These are phyloP conservation scores for Mormoops blainvillei DNA, from an alignment of 2,113 vertebrate species.

Conservation along the genomic window DNA sequence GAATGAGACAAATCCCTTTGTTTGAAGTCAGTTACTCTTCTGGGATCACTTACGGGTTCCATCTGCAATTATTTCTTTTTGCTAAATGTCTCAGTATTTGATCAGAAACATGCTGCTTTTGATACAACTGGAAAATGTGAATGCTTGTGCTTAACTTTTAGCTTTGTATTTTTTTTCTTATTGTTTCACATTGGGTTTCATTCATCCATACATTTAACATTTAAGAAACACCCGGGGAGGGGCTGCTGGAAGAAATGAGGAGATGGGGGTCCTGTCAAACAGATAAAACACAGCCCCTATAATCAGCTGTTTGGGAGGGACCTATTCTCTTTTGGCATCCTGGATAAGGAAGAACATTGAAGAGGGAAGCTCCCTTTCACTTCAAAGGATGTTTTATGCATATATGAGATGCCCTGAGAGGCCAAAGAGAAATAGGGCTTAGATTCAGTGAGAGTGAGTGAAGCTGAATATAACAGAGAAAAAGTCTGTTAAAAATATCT, in stretches of 20 bases:
- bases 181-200: conserved; percentile 22
- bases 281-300: not conserved
- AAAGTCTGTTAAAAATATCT: conserved; percentile 55
- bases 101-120: conserved; percentile 36
- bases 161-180: not conserved
- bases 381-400: conserved; percentile 48
- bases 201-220: conserved; percentile 41
- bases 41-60: conserved; percentile 40
- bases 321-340: not conserved
- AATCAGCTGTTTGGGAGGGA: not conserved
- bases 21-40: conserved; percentile 18
- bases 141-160: conserved; percentile 40
- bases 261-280: not conserved
- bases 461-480: conserved; percentile 8
- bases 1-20: not conserved
- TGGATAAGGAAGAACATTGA: conserved; percentile 39
- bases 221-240: not conserved
- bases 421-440: not conserved
- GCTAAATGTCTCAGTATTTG: conserved; percentile 35
- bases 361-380: conserved; percentile 4
- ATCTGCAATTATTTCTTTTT: conserved; percentile 45
- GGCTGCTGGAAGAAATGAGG: not conserved
- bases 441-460: not conserved
- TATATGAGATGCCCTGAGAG: not conserved
- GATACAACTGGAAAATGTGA: conserved; percentile 44